Percentiles rank a stretch among this genome's conserved stretches.
phyloP scores from a whole-genome alignment of 2,888 invertebrate species.

The Ectropis crepuscularia region DNA sequence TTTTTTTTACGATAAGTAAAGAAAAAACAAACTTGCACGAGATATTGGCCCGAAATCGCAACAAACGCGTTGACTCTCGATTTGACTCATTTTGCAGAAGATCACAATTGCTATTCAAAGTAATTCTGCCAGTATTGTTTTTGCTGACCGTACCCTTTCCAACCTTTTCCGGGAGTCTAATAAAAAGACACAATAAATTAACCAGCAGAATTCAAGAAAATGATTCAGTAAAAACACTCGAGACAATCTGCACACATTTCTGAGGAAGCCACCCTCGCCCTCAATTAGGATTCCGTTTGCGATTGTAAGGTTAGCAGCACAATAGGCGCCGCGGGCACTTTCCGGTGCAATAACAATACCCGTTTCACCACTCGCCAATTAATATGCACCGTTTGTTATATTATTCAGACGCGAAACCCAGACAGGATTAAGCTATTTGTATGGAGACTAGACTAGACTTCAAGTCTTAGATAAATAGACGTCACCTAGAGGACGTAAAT shows the following conservation, averaged over 20 bases:
- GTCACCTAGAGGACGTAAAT: background rate
- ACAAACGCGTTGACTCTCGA: no score
- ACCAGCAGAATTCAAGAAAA: background rate
- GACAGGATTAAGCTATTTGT: slow-evolving; percentile 14
- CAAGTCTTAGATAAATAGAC: slow-evolving; percentile 8
- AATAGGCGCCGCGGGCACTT: slow-evolving; percentile 44
- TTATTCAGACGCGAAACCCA: slow-evolving; percentile 8
- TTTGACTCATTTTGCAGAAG: no score
- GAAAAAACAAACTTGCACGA: no score
- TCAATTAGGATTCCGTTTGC: slow-evolving; percentile 57
- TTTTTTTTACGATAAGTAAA: no score
- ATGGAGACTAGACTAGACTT: slow-evolving; percentile 13
- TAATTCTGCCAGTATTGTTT: no score
- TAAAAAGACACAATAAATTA: no score
- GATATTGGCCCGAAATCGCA: no score
- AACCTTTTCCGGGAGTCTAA: no score
- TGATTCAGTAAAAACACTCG: background rate
- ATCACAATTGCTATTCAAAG: no score
- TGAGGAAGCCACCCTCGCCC: slow-evolving; percentile 41
- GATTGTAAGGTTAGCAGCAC: slow-evolving; percentile 50
- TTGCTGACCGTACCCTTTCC: no score
- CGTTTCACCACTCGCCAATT: slow-evolving; percentile 43
- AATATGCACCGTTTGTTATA: slow-evolving; percentile 48
- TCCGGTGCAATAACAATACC: slow-evolving; percentile 49
- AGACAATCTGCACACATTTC: slow-evolving; percentile 19